Evolutionary conservation across 2,113 vertebrate genomes (phyloP), one percentile per base, ranked within the genome.

Genomic region (Apteryx mantelli): DNA sequence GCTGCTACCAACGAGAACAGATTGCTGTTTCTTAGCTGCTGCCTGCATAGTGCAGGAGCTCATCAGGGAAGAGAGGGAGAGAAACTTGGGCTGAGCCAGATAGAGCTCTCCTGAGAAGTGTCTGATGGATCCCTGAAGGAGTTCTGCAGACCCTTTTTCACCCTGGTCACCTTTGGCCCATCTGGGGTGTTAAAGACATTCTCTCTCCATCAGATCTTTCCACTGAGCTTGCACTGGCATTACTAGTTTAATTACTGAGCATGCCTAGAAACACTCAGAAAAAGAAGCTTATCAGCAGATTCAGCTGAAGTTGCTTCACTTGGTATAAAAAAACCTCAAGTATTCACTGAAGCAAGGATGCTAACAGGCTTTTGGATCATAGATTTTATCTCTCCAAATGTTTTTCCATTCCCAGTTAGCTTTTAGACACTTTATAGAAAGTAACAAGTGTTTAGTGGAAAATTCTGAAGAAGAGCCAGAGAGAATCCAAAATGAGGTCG

Each of bases 181-280:
- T 42, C 14, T 0, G 1, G 55, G 20, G 2, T 74, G 17, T 18
- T 71, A 44, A 44, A 4, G 3, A 7, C 18, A 71, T n/a, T 56
- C 13, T 22, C 12, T 36, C 5, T 60, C 24, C 18, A 48, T 19
- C 9, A 42, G 25, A 64, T 9, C 7, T 63, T 82, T 63, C 13
- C 69, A 5, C 2, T 70, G 53, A 70, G 11, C 4, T 80, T 60
- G 4, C 11, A 38, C 9, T 6, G 65, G 5, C 8, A 81, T 38
- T 32, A 28, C 4, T 42, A 40, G 2, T 22, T 63, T 78, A 28
- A 12, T 58, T 86, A 80, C 38, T 71, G 22, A 71, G 7, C 13
- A 87, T 66, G 4, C 63, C 40, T 76, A 38, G 61, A 86, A 91
- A 58, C 2, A 75, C 10, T 21, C 7, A 80, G 13, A 7, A 25